Base-by-base conservation (phyloP, 2,888 invertebrate genomes). In the Ichneumoninae sp. region DNA sequence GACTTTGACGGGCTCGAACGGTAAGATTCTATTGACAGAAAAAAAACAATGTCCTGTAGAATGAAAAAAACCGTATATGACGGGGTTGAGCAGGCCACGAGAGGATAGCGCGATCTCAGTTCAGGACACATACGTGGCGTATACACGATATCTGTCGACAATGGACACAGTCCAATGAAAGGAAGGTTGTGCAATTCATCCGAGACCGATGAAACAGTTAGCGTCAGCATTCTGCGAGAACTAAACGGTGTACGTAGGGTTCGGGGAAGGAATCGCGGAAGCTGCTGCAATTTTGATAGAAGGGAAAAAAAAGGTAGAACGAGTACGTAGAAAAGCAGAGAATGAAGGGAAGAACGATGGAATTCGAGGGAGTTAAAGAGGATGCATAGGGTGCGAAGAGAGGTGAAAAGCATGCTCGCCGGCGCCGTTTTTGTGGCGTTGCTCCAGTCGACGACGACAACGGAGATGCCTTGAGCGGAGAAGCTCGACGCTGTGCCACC, bases 401-500 rank as follows among this genome's bases (percentile, higher is more conserved):
- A 30, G 54, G 54, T n/a, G 16, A n/a, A 69, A 54, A n/a, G 40
- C 60, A 33, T 47, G 60, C 69, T 70, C 1, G 78, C 40, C 57
- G 44, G 30, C n/a, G n/a, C 47, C 50, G 78, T 44, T 57, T 57
- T 78, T 7, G 69, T 19, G 60, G 19, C 44, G 10, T 33, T 30
- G 5, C n/a, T 66, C 52, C 19, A 10, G 26, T 75, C 47, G 71
- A 70, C 47, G 60, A 47, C 47, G 62, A 74, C 47, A 30, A 62
- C 33, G 65, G 22, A 62, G 65, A 66, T 22, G 40, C 66, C 65
- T 22, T 26, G 65, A 44, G 62, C 40, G 70, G 44, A 26, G 50
- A 75, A 60, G 44, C 69, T 68, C 76, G 68, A 80, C 54, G 79
- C 68, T 36, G 33, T 47, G 66, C 19, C 47, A 69, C 52, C 30